Percentiles rank a stretch among this genome's conserved stretches.
Evolutionary conservation across 2,888 invertebrate genomes (phyloP).

Genomic region (Acronicta aceris): DNA sequence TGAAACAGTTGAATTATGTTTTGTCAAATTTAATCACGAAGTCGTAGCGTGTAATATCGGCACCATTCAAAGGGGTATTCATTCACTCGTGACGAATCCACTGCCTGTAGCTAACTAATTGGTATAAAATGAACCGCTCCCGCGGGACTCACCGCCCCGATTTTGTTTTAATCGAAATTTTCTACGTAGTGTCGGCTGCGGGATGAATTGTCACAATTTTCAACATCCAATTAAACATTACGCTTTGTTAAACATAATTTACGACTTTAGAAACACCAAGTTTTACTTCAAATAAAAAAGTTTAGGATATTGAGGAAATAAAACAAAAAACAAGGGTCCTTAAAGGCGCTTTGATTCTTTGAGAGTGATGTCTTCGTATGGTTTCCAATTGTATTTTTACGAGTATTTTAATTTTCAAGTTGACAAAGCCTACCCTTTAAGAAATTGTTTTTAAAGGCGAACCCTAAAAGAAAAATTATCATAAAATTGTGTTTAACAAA

Average conservation of each 20-base stretch:
- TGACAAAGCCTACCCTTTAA: slow-evolving; percentile 7
- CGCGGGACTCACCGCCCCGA: slow-evolving; percentile 76
- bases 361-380: slow-evolving; percentile 21
- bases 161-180: slow-evolving; percentile 85
- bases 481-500: too few relatives aligned
- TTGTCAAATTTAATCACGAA: not conserved
- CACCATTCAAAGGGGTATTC: slow-evolving; percentile 80
- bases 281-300: slow-evolving; percentile 21
- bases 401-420: slow-evolving; percentile 8
- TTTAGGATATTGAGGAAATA: slow-evolving; percentile 16
- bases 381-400: slow-evolving; percentile 36
- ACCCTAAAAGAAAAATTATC: too few relatives aligned
- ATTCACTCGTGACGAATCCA: slow-evolving; percentile 86
- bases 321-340: slow-evolving; percentile 17
- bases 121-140: slow-evolving; percentile 87
- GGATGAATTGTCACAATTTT: slow-evolving; percentile 64
- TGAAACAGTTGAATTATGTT: not conserved
- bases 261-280: slow-evolving; percentile 24
- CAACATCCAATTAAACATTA: slow-evolving; percentile 62
- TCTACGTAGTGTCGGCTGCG: slow-evolving; percentile 63
- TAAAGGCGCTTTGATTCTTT: slow-evolving; percentile 16
- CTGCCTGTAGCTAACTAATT: slow-evolving; percentile 87
- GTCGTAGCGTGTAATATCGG: slow-evolving; percentile 54
- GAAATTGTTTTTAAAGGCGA: not conserved
- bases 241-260: slow-evolving; percentile 57